Percentiles rank a stretch among this genome's conserved stretches.
Evolutionary conservation across 2,113 vertebrate genomes (phyloP).

Genomic region (Acanthochromis polyacanthus): DNA sequence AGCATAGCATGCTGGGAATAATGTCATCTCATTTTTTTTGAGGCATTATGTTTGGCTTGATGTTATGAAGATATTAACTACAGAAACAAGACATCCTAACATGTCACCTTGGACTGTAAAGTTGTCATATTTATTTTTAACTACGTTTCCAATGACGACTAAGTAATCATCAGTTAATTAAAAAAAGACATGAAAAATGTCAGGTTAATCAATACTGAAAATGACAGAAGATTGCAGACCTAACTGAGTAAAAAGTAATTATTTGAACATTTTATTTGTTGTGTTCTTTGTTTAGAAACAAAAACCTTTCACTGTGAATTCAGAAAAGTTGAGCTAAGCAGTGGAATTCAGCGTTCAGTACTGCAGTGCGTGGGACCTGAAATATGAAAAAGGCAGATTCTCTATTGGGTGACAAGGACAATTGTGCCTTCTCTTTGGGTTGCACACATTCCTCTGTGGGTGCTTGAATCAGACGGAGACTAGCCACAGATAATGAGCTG

Average conservation of each 20-base stretch:
- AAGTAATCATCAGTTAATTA: not conserved
- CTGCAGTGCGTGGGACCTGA: conserved; percentile 32
- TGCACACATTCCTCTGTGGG: conserved; percentile 70
- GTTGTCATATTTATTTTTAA: not conserved
- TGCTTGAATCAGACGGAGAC: conserved; percentile 85
- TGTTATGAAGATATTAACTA: conserved; percentile 2
- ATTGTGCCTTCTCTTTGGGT: conserved; percentile 57
- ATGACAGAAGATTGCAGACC: not conserved
- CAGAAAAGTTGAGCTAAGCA: not conserved
- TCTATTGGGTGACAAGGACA: conserved; percentile 55
- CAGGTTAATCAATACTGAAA: not conserved
- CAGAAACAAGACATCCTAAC: not conserved
- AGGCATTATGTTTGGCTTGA: not conserved
- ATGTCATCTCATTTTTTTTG: conserved; percentile 2
- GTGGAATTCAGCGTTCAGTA: conserved; percentile 20
- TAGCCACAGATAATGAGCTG: conserved; percentile 97
- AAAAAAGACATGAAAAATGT: not conserved
- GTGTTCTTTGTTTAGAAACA: not conserved
- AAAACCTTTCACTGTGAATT: conserved; percentile 6
- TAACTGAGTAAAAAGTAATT: not conserved
- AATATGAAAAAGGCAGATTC: conserved; percentile 54
- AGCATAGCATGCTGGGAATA: conserved; percentile 27
- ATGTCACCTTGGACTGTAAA: not conserved
- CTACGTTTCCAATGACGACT: not conserved
- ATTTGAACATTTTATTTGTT: not conserved